Evolutionary conservation across 2,797 vertebrate genomes (phyloP), one percentile per base, ranked within the genome.

Genomic region (Ispidina lecontei): DNA sequence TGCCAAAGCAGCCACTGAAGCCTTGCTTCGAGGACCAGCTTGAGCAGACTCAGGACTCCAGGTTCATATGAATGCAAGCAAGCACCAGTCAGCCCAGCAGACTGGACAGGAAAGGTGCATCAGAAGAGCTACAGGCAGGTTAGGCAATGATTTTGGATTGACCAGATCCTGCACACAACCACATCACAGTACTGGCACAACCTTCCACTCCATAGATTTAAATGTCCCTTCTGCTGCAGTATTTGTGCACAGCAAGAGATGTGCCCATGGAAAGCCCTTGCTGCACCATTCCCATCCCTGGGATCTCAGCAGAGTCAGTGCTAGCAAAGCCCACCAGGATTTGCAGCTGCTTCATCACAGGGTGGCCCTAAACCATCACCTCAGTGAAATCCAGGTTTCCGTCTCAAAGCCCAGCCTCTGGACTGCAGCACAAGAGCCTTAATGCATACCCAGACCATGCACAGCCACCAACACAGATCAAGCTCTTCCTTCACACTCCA

Each of bases 171-270:
- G 35, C 49, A 9, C 1, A 5, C 59, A 67, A 22, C 2, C 3
- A 9, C 72, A 26, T 0, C 43, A 1, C 9, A 0, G 28, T 0
- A 6, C 6, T 2, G 4, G 37, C 62, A 33, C 58, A 31, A 16
- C 26, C 52, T 49, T 18, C 52, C 12, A 4, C n/a, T 47, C 26
- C 37, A 46, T 21, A 2, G 1, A 29, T 0, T 21, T 55, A 47
- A 2, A 7, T 0, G 10, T 5, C 33, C 28, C 52, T 29, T 12
- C 12, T 7, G 39, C 52, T 25, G 44, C 9, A 41, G 29, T 1
- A 9, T 35, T 29, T 20, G 18, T 6, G 10, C 26, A 2, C 0
- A 0, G 20, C 0, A 1, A 28, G 13, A 54, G 35, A 20, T 0
- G 33, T 4, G 31, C 29, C 79, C 16, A 2, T 3, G 79, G 44